phyloP scores from a whole-genome alignment of 2,113 vertebrate species.

The Anoplopoma fimbria region DNA sequence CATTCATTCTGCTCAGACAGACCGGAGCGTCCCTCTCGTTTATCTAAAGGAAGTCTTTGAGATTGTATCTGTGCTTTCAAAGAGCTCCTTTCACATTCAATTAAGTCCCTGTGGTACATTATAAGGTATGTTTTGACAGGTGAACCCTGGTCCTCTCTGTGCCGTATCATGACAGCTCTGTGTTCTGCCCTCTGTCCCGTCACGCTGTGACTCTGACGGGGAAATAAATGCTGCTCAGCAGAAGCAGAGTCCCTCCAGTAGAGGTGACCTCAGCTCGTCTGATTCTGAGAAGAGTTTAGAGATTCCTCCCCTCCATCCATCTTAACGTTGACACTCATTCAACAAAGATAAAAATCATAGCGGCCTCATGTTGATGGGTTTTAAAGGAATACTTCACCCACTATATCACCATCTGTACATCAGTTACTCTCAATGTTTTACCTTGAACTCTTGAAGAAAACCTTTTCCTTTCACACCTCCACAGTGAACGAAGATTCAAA shows the following conservation, averaged over 20 bases:
- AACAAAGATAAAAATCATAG: neutral
- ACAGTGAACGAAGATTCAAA: no score
- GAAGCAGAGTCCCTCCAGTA: slow-evolving; percentile 26
- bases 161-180: slow-evolving; percentile 19
- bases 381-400: slow-evolving; percentile 2
- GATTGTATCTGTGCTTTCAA: slow-evolving; percentile 68
- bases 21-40: slow-evolving; percentile 24
- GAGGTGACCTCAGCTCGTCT: slow-evolving; percentile 62
- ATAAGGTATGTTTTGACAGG: slow-evolving; percentile 48
- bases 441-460: neutral
- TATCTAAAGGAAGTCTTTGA: slow-evolving; percentile 46
- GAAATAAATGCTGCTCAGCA: slow-evolving; percentile 41
- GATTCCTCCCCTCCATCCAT: slow-evolving; percentile 17
- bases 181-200: slow-evolving; percentile 32
- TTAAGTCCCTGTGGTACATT: slow-evolving; percentile 53
- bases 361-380: slow-evolving; percentile 1
- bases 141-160: slow-evolving; percentile 51
- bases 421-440: neutral
- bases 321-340: slow-evolving; percentile 15
- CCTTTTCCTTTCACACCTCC: no score
- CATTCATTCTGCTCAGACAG: no score
- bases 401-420: neutral
- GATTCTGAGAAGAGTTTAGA: slow-evolving; percentile 43
- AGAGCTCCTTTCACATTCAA: slow-evolving; percentile 56
- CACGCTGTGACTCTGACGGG: slow-evolving; percentile 31